Conservation (phyloP, 2,888 invertebrate genomes). For the Ennomos quercinarius region DNA sequence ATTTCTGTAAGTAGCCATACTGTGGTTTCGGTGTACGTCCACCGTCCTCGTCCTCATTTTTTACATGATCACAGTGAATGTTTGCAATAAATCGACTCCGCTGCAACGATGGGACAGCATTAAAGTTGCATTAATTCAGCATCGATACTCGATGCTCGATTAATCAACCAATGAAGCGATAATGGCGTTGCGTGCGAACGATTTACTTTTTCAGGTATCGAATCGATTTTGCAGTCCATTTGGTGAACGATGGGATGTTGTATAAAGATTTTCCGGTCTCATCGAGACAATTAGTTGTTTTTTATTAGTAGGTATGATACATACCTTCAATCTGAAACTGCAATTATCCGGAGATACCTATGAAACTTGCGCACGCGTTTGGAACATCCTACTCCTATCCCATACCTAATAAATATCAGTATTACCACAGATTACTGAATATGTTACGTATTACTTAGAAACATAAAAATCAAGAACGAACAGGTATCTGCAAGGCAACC, state of each 20-base stretch:
- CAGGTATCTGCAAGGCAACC: too few relatives aligned
- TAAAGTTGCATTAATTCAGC: slow-evolving; percentile 41
- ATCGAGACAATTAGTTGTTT: too few relatives aligned
- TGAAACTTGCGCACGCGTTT: too few relatives aligned
- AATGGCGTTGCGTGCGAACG: slow-evolving; percentile 19
- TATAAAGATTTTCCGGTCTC: slow-evolving; percentile 5
- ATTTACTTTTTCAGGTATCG: slow-evolving; percentile 19
- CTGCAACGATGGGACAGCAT: slow-evolving; percentile 35
- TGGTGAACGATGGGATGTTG: background rate
- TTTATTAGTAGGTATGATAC: background rate
- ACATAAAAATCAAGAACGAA: too few relatives aligned
- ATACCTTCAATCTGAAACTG: too few relatives aligned
- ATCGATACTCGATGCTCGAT: slow-evolving; percentile 37
- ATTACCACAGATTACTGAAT: too few relatives aligned
- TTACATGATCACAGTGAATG: slow-evolving; percentile 29
- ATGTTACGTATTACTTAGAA: too few relatives aligned
- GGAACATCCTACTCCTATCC: too few relatives aligned
- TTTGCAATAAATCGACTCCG: slow-evolving; percentile 30
- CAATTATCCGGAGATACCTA: too few relatives aligned
- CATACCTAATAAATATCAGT: too few relatives aligned
- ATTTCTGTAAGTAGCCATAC: slow-evolving; percentile 3
- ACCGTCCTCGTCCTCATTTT: slow-evolving; percentile 11
- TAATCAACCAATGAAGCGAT: slow-evolving; percentile 32
- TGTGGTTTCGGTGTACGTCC: background rate
- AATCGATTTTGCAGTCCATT: slow-evolving; percentile 16